Conservation (phyloP, 2,113 vertebrate species). For the Odocoileus virginianus region DNA sequence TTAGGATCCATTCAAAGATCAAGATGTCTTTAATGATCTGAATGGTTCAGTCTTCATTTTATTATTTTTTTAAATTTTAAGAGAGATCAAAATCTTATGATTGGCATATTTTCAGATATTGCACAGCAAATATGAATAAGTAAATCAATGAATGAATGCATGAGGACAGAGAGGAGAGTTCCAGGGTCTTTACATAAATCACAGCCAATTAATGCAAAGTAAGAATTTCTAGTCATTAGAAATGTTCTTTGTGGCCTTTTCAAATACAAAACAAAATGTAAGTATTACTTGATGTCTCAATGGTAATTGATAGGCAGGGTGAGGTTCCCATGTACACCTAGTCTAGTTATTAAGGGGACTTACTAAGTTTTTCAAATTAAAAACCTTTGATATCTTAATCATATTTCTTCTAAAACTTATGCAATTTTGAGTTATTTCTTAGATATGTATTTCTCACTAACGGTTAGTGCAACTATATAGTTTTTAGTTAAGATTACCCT, state of each 20-base stretch:
- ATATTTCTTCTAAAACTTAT: not conserved
- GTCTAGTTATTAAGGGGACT: not conserved
- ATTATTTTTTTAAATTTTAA: not conserved
- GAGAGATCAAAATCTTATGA: not conserved
- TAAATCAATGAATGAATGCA: not conserved
- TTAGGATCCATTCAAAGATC: not conserved
- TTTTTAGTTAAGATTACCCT: not conserved
- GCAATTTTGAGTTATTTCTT: not conserved
- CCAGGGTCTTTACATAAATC: not conserved
- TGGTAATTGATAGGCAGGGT: not conserved
- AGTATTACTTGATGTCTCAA: not conserved
- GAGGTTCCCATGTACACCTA: not conserved
- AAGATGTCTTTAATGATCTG: not conserved
- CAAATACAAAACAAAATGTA: not conserved
- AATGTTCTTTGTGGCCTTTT: not conserved
- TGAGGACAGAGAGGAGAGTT: not conserved
- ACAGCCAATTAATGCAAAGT: not conserved
- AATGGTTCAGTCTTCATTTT: not conserved
- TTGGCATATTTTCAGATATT: not conserved
- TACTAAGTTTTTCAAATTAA: not conserved
- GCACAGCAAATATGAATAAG: not conserved
- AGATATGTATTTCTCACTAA: not conserved
- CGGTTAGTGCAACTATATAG: not conserved
- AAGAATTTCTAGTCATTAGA: not conserved
- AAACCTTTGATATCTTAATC: not conserved